Evolutionary conservation across 2,113 vertebrate species (phyloP).

Genomic region (Brachypodius melanocephalos): DNA sequence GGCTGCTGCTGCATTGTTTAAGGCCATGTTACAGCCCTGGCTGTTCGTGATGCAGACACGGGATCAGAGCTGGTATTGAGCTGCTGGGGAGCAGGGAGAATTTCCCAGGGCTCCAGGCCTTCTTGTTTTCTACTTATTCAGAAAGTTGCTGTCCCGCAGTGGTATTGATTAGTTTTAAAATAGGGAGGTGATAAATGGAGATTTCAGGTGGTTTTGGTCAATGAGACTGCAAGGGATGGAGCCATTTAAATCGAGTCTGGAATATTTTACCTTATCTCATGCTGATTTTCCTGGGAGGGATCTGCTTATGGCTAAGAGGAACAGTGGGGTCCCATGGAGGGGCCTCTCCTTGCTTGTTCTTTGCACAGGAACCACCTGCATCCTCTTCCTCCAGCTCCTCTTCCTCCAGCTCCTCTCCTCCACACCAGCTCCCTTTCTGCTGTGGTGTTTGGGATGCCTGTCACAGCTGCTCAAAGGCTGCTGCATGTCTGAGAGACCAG

Average conservation of each 20-base stretch:
- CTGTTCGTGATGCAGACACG: background rate
- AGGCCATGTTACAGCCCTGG: background rate
- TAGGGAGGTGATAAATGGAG: slow-evolving; percentile 39
- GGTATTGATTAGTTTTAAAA: slow-evolving; percentile 44
- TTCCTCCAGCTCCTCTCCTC: background rate
- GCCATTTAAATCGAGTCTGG: background rate
- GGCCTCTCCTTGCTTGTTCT: background rate
- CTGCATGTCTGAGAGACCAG: background rate
- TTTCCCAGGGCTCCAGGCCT: background rate
- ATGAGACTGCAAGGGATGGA: slow-evolving; percentile 9
- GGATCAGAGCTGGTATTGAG: background rate
- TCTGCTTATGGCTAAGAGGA: background rate
- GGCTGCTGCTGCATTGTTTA: slow-evolving; percentile 1
- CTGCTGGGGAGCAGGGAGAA: background rate
- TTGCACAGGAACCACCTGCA: background rate
- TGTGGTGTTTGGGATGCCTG: background rate
- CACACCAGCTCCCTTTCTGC: background rate
- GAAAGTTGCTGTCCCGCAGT: background rate
- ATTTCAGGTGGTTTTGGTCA: slow-evolving; percentile 24
- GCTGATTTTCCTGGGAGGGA: background rate
- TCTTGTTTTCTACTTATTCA: slow-evolving; percentile 19
- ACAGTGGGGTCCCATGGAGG: fast-evolving
- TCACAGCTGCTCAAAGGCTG: background rate
- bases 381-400: background rate
- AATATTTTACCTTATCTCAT: background rate